Percentiles rank a stretch among this genome's conserved stretches.
Conservation (phyloP, 92 coral and sea anemone genomes). For the Bergia puertoricense region DNA sequence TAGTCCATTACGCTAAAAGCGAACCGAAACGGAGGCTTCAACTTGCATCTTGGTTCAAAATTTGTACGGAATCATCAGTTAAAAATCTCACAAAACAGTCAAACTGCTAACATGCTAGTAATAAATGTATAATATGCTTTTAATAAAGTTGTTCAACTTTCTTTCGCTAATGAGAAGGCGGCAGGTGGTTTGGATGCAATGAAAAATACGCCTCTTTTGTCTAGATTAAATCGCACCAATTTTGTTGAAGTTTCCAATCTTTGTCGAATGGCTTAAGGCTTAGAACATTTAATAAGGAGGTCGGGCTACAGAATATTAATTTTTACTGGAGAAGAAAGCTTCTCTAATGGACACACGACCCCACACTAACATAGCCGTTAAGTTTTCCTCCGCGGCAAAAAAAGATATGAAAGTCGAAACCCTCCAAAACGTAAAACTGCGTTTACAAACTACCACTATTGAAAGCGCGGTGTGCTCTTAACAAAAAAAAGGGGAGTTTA, state of each 20-base stretch:
- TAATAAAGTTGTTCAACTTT: slow-evolving; percentile 1
- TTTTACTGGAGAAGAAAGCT: slow-evolving; percentile 27
- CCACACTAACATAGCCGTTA: slow-evolving; percentile 4
- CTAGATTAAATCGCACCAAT: slow-evolving; percentile 67
- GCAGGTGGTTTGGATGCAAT: slow-evolving; percentile 75
- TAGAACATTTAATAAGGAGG: slow-evolving; percentile 41
- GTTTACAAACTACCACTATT: slow-evolving; percentile 14
- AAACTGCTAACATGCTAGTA: not conserved
- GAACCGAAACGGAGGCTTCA: not conserved
- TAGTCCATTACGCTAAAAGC: slow-evolving; percentile 50
- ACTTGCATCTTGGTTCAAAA: not conserved
- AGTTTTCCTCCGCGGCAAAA: not conserved
- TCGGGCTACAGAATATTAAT: slow-evolving; percentile 17
- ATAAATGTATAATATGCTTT: not conserved
- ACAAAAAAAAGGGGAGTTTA: slow-evolving; percentile 36
- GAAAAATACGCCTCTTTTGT: slow-evolving; percentile 70
- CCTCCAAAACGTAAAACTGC: slow-evolving; percentile 8
- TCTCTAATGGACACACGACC: slow-evolving; percentile 26
- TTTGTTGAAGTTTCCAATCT: slow-evolving; percentile 78
- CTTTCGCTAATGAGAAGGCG: slow-evolving; percentile 55
- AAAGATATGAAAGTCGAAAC: not conserved
- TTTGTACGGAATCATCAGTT: not conserved
- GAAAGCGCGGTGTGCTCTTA: slow-evolving; percentile 16
- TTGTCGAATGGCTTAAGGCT: slow-evolving; percentile 76
- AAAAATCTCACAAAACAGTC: not conserved